phyloP scores from a whole-genome alignment of 2,888 invertebrate genomes.

The Torymus aiolomorphi region DNA sequence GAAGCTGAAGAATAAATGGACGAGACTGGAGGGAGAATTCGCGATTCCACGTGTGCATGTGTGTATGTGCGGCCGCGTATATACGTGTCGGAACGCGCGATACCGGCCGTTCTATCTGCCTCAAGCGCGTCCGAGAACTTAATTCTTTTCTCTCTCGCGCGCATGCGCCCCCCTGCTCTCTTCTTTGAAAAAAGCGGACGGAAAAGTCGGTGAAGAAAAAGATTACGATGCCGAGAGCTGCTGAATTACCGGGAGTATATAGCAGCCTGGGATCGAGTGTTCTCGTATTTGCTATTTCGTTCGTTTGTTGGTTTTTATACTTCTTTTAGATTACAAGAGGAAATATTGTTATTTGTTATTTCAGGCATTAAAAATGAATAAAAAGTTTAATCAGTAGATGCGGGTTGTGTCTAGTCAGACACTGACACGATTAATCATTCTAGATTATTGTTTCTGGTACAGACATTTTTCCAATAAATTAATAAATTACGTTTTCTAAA shows the following conservation, averaged over 20 bases:
- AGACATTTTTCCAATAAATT: no score
- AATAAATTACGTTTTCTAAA: no score
- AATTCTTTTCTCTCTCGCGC: slow-evolving; percentile 42
- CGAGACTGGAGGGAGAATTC: neutral
- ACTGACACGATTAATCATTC: no score
- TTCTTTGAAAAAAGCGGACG: neutral
- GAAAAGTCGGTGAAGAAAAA: slow-evolving; percentile 8
- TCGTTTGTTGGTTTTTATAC: no score
- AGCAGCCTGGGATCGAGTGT: neutral
- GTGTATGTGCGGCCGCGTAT: neutral
- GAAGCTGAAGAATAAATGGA: slow-evolving; percentile 1
- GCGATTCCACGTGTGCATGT: slow-evolving; percentile 13
- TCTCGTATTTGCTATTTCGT: no score
- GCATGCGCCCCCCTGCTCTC: no score
- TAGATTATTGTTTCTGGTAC: no score
- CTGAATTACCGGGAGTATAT: slow-evolving; percentile 20
- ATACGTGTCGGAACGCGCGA: slow-evolving; percentile 13
- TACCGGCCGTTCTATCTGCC: neutral
- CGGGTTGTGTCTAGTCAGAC: no score
- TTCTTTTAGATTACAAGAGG: no score
- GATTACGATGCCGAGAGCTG: slow-evolving; percentile 11
- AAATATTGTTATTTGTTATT: no score
- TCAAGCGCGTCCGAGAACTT: slow-evolving; percentile 31
- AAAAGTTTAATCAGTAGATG: no score
- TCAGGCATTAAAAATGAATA: no score